Conservation (phyloP, 2,888 invertebrate genomes). For the Apotomis betuletana region DNA sequence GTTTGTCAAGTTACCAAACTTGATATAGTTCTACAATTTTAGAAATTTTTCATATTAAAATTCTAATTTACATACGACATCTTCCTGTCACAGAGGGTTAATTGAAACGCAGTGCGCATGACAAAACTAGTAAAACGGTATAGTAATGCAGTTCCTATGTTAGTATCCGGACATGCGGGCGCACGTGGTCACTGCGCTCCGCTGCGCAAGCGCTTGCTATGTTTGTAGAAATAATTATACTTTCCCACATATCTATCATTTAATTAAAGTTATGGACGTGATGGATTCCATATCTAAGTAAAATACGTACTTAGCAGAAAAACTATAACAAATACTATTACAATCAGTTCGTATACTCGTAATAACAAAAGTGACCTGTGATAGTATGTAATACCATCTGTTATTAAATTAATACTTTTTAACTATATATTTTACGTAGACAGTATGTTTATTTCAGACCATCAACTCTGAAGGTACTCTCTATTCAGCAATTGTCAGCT, state of each 20-base stretch:
- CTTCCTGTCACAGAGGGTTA: conserved; percentile 4
- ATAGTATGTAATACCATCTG: too few relatives aligned
- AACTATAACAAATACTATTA: too few relatives aligned
- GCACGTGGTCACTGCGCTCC: conserved; percentile 64
- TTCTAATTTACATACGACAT: conserved; percentile 5
- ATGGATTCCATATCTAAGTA: neutral
- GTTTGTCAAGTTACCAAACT: too few relatives aligned
- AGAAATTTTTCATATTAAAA: conserved; percentile 3
- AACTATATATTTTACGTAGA: too few relatives aligned
- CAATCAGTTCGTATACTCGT: too few relatives aligned
- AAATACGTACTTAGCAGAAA: too few relatives aligned
- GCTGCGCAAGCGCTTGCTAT: conserved; percentile 63
- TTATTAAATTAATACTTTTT: too few relatives aligned
- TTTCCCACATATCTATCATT: conserved; percentile 15
- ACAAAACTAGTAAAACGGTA: conserved; percentile 26
- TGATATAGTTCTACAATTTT: neutral
- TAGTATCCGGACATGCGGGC: conserved; percentile 71
- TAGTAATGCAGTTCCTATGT: conserved; percentile 73
- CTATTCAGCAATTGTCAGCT: conserved; percentile 5
- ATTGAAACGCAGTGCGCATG: conserved; percentile 29
- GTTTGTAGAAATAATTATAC: conserved; percentile 57
- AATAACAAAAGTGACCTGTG: too few relatives aligned
- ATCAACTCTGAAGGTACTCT: neutral
- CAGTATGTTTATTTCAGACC: too few relatives aligned
- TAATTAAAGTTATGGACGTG: neutral